phyloP scores from a whole-genome alignment of 2,888 invertebrate species.

The Cantharis nigra region DNA sequence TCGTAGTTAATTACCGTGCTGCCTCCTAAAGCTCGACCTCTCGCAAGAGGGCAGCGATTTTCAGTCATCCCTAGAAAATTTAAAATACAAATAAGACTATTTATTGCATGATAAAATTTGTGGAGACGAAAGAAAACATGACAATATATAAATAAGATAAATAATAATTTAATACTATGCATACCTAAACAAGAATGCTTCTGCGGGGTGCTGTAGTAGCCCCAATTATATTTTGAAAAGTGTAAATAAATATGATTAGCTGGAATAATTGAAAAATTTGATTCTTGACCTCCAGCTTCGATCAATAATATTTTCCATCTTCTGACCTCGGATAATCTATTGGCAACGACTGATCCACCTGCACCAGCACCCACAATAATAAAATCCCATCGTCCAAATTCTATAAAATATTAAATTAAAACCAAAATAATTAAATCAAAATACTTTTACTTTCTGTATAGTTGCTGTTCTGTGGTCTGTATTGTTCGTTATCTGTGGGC shows the following conservation, averaged over 20 bases:
- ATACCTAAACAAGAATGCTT: slow-evolving; percentile 4
- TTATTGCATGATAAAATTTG: too few relatives aligned
- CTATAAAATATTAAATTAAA: not conserved
- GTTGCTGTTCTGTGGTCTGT: too few relatives aligned
- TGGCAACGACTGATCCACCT: slow-evolving; percentile 68
- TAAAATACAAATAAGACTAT: not conserved
- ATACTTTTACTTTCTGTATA: too few relatives aligned
- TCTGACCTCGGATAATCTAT: slow-evolving; percentile 66
- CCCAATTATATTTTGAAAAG: slow-evolving; percentile 13
- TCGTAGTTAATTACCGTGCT: slow-evolving; percentile 34
- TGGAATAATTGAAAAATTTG: slow-evolving; percentile 14
- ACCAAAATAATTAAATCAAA: too few relatives aligned
- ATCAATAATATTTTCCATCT: slow-evolving; percentile 67
- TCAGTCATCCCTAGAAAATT: slow-evolving; percentile 32
- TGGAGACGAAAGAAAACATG: too few relatives aligned
- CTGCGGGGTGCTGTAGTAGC: slow-evolving; percentile 10
- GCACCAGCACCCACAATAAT: slow-evolving; percentile 71
- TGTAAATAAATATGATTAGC: not conserved
- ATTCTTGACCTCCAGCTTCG: slow-evolving; percentile 61
- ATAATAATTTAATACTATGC: too few relatives aligned
- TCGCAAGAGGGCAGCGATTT: slow-evolving; percentile 24
- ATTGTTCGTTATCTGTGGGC: too few relatives aligned
- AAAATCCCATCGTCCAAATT: slow-evolving; percentile 61
- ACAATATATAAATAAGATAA: too few relatives aligned
- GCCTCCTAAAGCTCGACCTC: slow-evolving; percentile 36